Conservation (phyloP, 2,888 invertebrate genomes). For the Tryphoninae sp. region DNA sequence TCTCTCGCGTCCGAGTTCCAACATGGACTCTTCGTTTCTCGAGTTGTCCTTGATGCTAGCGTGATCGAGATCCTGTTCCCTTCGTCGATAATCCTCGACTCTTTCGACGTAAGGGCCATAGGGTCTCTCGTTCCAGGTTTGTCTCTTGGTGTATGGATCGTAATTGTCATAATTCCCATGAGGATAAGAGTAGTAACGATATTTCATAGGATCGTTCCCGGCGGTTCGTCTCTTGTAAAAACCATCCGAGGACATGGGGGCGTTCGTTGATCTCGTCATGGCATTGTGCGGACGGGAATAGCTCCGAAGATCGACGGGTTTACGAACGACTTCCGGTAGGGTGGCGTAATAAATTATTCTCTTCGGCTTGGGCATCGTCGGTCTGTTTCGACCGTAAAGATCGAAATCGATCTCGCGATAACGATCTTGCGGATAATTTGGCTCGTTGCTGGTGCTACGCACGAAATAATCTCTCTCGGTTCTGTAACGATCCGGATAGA, state of each 20-base stretch:
- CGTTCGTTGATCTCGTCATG: constrained; percentile 63
- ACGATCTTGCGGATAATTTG: constrained; percentile 71
- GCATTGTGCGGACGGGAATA: constrained; percentile 73
- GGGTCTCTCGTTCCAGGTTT: constrained; percentile 70
- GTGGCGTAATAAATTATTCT: constrained; percentile 81
- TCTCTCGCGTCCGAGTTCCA: constrained; percentile 52
- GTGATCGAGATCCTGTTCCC: constrained; percentile 69
- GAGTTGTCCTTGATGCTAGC: constrained; percentile 64
- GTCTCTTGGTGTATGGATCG: constrained; percentile 73
- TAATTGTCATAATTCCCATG: constrained; percentile 70
- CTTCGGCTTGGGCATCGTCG: constrained; percentile 74
- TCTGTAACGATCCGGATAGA: constrained; percentile 75
- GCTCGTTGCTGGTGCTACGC: constrained; percentile 67
- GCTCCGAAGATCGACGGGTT: constrained; percentile 77
- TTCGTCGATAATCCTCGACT: constrained; percentile 65
- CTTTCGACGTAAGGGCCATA: constrained; percentile 62
- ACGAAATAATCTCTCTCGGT: constrained; percentile 76
- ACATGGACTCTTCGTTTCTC: constrained; percentile 62
- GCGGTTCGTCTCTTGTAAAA: constrained; percentile 70
- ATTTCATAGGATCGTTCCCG: constrained; percentile 71
- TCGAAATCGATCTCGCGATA: constrained; percentile 76
- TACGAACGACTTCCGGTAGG: constrained; percentile 79
- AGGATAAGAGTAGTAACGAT: constrained; percentile 70
- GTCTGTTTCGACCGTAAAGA: constrained; percentile 72
- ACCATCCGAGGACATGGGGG: constrained; percentile 61